These are phyloP conservation scores for Aratinga solstitialis DNA, from an alignment of 2,797 vertebrate species.

Conservation along the genomic window DNA sequence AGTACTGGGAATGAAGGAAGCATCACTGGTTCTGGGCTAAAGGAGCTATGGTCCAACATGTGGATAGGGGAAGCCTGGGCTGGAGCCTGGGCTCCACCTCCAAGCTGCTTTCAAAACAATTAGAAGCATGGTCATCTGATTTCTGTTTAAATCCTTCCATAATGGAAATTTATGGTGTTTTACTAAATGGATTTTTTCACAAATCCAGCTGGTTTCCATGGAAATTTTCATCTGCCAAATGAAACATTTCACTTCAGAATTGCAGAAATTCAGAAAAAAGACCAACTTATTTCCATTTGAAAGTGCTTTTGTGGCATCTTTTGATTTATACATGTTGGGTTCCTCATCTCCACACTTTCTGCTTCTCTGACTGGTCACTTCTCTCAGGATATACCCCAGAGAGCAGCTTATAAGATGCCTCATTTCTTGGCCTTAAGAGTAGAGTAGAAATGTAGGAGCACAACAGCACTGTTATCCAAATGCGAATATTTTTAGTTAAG, in stretches of 20 bases:
- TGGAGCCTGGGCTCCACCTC: neutral
- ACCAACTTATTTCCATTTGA: neutral
- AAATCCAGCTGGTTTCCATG: neutral
- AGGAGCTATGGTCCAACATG: neutral
- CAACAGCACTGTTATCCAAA: neutral
- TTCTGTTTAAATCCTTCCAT: neutral
- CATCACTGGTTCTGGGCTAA: neutral
- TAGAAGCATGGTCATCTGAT: neutral
- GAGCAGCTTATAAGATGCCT: neutral
- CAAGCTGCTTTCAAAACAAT: neutral
- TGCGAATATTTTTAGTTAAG: neutral
- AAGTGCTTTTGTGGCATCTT: neutral
- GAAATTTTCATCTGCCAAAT: neutral
- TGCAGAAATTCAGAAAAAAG: neutral
- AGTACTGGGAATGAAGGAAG: neutral
- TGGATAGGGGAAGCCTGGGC: neutral
- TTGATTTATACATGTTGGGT: neutral
- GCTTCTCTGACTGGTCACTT: neutral
- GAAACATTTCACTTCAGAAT: neutral
- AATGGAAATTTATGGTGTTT: neutral
- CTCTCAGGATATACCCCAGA: neutral
- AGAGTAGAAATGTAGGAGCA: neutral
- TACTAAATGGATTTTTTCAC: neutral
- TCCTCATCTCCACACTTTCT: neutral
- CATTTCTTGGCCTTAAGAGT: neutral